Evolutionary conservation across 2,113 vertebrate species (phyloP).

Genomic region (Morphnarchus princeps): DNA sequence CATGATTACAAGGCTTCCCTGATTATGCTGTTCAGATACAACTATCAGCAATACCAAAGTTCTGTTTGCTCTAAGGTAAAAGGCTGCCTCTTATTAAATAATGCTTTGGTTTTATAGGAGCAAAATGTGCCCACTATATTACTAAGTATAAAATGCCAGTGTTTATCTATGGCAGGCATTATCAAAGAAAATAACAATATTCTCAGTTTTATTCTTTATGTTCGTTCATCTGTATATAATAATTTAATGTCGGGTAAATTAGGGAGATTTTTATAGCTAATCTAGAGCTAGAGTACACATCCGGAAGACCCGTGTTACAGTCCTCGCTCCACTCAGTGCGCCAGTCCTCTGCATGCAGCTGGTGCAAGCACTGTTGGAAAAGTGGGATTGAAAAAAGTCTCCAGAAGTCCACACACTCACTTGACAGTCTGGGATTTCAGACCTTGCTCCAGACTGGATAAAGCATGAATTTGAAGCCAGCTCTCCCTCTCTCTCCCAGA

Average conservation of each 20-base stretch:
- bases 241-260: not conserved
- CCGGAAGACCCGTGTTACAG: not conserved
- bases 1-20: not conserved
- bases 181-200: not conserved
- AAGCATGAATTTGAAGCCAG: not conserved
- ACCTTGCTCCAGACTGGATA: not conserved
- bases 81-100: not conserved
- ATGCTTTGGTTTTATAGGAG: not conserved
- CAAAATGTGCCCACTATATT: not conserved
- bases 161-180: not conserved
- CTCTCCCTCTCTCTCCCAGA: not conserved
- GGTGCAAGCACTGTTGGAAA: not conserved
- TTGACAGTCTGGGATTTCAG: not conserved
- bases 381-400: not conserved
- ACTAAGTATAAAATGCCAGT: not conserved
- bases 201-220: not conserved
- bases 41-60: not conserved
- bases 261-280: not conserved
- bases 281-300: not conserved
- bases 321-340: rapidly evolving
- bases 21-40: not conserved
- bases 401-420: rapidly evolving
- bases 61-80: not conserved
- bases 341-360: not conserved
- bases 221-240: not conserved